phyloP scores from a whole-genome alignment of 2,113 vertebrate genomes.

The Herpailurus yagouaroundi region DNA sequence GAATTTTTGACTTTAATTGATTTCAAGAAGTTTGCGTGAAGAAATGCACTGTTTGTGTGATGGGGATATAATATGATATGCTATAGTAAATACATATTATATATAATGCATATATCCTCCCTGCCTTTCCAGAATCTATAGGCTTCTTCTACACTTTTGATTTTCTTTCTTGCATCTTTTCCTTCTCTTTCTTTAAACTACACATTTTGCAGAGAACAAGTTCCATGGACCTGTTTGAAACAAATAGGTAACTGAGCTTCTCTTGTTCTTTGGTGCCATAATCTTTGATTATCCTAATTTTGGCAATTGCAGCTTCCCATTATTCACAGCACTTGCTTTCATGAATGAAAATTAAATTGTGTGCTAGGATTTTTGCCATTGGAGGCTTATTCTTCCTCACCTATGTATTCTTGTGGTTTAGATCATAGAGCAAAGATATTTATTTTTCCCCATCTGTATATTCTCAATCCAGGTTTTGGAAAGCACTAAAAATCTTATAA shows the following conservation, averaged over 20 bases:
- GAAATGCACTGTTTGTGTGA: background rate
- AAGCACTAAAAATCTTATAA: background rate
- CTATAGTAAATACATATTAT: background rate
- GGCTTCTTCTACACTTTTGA: background rate
- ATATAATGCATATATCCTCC: background rate
- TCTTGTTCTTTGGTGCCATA: slow-evolving; percentile 50
- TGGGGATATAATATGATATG: too few relatives aligned
- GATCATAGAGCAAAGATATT: background rate
- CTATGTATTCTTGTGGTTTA: background rate
- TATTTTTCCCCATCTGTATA: background rate
- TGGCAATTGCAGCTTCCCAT: slow-evolving; percentile 25
- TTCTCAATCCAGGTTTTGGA: background rate
- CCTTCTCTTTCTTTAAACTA: background rate
- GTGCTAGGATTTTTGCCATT: slow-evolving; percentile 13
- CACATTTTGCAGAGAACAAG: background rate
- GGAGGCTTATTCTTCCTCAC: background rate
- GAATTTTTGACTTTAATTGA: slow-evolving; percentile 21
- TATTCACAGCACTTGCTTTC: slow-evolving; percentile 54
- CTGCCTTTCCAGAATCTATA: background rate
- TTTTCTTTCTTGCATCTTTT: slow-evolving; percentile 7
- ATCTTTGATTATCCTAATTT: slow-evolving; percentile 68
- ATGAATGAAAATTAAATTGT: slow-evolving; percentile 66
- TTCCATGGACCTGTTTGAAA: slow-evolving; percentile 40
- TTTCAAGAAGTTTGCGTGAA: background rate
- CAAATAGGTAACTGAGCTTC: slow-evolving; percentile 44